A percentile compares a stretch with the other conserved stretches of the same genome.
Conservation (phyloP, 2,888 invertebrate species). For the Leucoptera coffeella region DNA sequence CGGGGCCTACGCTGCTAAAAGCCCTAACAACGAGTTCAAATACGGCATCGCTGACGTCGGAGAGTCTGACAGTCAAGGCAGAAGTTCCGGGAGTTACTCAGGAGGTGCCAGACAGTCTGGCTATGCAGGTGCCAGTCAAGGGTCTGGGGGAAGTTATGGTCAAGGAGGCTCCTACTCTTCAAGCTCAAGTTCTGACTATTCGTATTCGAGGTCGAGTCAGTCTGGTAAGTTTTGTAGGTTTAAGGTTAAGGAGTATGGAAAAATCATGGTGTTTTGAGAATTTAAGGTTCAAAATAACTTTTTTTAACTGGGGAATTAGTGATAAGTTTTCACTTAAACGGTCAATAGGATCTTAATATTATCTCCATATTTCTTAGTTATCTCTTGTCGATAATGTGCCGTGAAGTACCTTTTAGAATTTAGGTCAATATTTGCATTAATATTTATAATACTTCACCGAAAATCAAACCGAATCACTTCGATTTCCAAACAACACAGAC, state of each 20-base stretch:
- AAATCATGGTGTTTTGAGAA: too few relatives aligned
- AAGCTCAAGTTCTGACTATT: constrained; percentile 1
- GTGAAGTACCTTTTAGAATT: too few relatives aligned
- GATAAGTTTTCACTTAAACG: neutral
- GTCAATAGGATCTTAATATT: too few relatives aligned
- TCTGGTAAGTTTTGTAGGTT: constrained; percentile 3
- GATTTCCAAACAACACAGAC: too few relatives aligned
- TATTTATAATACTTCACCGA: too few relatives aligned
- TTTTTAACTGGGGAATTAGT: neutral
- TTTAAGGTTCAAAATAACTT: too few relatives aligned
- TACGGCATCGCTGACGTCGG: constrained; percentile 23
- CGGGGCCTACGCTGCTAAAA: constrained; percentile 27
- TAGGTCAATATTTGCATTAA: too few relatives aligned
- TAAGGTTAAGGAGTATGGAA: too few relatives aligned
- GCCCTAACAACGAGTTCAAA: constrained; percentile 32
- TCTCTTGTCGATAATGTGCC: too few relatives aligned
- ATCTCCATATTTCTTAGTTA: too few relatives aligned
- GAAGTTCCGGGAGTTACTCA: neutral
- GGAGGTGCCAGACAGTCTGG: constrained; percentile 10
- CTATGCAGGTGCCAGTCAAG: neutral
- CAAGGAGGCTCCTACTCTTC: neutral
- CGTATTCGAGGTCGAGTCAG: constrained; percentile 5
- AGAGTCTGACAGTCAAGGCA: constrained; percentile 4
- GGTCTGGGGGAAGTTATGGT: neutral
- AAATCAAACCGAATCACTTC: too few relatives aligned